These are phyloP conservation scores for Epinotia nisella DNA, from an alignment of 2,888 invertebrate species.

Conservation along the genomic window DNA sequence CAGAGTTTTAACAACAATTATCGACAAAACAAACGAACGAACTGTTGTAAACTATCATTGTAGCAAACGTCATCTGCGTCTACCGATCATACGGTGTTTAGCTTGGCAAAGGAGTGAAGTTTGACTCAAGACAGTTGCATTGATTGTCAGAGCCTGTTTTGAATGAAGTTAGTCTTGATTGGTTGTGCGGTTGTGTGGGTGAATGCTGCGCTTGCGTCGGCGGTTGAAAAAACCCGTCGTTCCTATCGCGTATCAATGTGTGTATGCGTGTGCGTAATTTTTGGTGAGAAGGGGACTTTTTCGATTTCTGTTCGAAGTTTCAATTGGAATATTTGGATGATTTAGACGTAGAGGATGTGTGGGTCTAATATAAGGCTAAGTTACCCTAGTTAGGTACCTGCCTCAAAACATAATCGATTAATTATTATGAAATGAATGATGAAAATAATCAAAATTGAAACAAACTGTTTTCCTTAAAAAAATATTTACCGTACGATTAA, in stretches of 20 bases:
- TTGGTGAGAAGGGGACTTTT: slow-evolving; percentile 13
- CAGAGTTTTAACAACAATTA: slow-evolving; percentile 55
- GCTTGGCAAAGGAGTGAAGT: slow-evolving; percentile 71
- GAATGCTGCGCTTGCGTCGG: slow-evolving; percentile 56
- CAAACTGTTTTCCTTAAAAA: not conserved
- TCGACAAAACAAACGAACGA: slow-evolving; percentile 72
- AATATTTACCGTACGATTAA: no score
- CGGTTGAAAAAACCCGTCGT: slow-evolving; percentile 60
- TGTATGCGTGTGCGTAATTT: slow-evolving; percentile 45
- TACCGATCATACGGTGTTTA: slow-evolving; percentile 69
- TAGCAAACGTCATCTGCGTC: slow-evolving; percentile 71
- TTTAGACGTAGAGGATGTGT: not conserved
- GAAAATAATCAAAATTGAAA: not conserved
- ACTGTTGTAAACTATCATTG: slow-evolving; percentile 65
- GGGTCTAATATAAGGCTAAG: not conserved
- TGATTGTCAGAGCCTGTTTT: slow-evolving; percentile 61
- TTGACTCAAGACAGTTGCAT: slow-evolving; percentile 57
- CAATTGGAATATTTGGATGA: not conserved
- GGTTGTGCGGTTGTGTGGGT: slow-evolving; percentile 55
- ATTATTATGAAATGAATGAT: no score
- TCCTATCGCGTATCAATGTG: slow-evolving; percentile 23
- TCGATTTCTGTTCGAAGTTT: slow-evolving; percentile 7
- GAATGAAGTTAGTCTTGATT: slow-evolving; percentile 75
- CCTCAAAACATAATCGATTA: no score
- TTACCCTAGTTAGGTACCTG: no score